phyloP scores from a whole-genome alignment of 1,140 invertebrate genomes.

The Papilio aristodemus region DNA sequence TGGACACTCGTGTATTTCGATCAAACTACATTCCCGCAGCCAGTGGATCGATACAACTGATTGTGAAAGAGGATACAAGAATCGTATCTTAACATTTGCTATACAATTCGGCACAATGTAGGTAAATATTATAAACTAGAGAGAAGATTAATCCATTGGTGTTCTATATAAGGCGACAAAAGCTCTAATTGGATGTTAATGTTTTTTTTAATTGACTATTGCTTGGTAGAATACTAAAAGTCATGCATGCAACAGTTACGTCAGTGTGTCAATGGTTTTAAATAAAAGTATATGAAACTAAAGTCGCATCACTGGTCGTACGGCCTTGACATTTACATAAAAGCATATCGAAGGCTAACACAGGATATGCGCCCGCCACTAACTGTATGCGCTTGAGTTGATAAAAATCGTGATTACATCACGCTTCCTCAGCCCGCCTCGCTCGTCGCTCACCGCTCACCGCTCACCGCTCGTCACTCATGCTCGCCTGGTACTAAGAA shows the following conservation, averaged over 20 bases:
- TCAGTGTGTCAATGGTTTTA: too few species aligned
- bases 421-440: neutral
- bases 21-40: neutral
- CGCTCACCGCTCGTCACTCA: neutral
- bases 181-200: neutral
- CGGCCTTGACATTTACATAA: neutral
- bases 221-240: too few species aligned
- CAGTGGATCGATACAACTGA: neutral
- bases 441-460: too few species aligned
- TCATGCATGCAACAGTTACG: too few species aligned
- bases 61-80: too few species aligned
- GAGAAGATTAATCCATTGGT: too few species aligned
- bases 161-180: neutral
- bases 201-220: too few species aligned
- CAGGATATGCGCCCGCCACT: neutral
- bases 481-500: constrained; percentile 19
- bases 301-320: neutral
- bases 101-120: too few species aligned
- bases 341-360: constrained; percentile 9
- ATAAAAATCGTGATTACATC: neutral
- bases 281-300: too few species aligned
- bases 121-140: too few species aligned
- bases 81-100: too few species aligned
- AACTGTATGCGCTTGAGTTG: neutral
- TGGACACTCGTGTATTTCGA: neutral